phyloP scores from a whole-genome alignment of 2,888 invertebrate species.

The Notodonta dromedarius region DNA sequence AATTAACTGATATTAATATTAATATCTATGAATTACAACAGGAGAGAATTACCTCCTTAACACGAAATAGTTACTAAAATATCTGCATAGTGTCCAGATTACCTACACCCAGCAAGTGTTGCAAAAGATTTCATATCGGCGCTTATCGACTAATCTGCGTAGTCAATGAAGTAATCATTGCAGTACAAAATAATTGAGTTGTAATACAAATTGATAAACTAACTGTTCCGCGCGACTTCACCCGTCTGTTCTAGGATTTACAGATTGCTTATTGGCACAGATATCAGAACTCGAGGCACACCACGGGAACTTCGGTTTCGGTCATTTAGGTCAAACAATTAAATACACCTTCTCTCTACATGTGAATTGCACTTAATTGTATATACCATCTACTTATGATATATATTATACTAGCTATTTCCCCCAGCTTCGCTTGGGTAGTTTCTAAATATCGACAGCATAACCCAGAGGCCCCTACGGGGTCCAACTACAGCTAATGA shows the following conservation, averaged over 20 bases:
- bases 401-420: too few relatives aligned
- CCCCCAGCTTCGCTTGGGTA: too few relatives aligned
- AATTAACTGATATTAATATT: too few relatives aligned
- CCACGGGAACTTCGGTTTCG: not conserved
- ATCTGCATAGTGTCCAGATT: too few relatives aligned
- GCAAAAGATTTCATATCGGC: constrained; percentile 23
- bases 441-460: too few relatives aligned
- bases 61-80: too few relatives aligned
- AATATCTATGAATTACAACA: too few relatives aligned
- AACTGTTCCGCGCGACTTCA: constrained; percentile 9
- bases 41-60: too few relatives aligned
- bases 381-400: too few relatives aligned
- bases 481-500: too few relatives aligned
- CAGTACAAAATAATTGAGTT: constrained; percentile 25
- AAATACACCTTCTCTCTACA: not conserved
- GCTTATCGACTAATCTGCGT: constrained; percentile 28
- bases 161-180: constrained; percentile 32
- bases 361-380: not conserved
- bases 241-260: not conserved
- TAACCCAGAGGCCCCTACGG: too few relatives aligned
- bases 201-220: constrained; percentile 28
- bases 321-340: not conserved
- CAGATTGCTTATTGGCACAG: not conserved
- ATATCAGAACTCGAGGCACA: not conserved
- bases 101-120: not conserved